Percentiles rank a stretch among this genome's conserved stretches.
phyloP scores from a whole-genome alignment of 1,140 invertebrate species.

The Sipha flava region DNA sequence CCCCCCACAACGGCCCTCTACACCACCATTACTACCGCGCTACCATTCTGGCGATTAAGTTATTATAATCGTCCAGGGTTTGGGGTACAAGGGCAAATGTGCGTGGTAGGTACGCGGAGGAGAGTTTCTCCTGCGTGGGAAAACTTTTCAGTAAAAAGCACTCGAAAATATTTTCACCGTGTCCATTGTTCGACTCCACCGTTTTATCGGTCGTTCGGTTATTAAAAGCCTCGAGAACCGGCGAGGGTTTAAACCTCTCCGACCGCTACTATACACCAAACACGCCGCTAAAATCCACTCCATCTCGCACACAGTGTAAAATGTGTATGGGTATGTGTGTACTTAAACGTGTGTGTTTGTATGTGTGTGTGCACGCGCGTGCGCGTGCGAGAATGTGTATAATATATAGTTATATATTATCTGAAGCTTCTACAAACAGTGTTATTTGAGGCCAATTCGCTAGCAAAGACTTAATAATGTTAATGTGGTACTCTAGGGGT shows the following conservation, averaged over 20 bases:
- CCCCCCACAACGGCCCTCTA: too few species aligned
- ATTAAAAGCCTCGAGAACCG: background rate
- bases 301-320: too few species aligned
- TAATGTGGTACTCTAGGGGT: background rate
- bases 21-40: background rate
- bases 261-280: too few species aligned
- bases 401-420: background rate
- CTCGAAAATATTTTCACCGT: slow-evolving; percentile 20
- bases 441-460: slow-evolving; percentile 8
- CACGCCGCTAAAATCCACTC: background rate
- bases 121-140: background rate
- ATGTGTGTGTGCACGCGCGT: too few species aligned
- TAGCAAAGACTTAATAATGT: slow-evolving; percentile 14
- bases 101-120: background rate
- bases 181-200: background rate
- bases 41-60: slow-evolving; percentile 13
- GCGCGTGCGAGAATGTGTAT: too few species aligned
- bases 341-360: too few species aligned
- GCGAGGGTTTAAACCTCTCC: background rate
- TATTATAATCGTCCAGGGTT: slow-evolving; percentile 13
- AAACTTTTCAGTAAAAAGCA: slow-evolving; percentile 15
- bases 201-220: slow-evolving; percentile 3
- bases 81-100: background rate
- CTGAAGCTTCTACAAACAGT: background rate
- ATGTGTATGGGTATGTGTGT: too few species aligned